phyloP scores from a whole-genome alignment of 2,797 vertebrate genomes.

The Thaleichthys pacificus region DNA sequence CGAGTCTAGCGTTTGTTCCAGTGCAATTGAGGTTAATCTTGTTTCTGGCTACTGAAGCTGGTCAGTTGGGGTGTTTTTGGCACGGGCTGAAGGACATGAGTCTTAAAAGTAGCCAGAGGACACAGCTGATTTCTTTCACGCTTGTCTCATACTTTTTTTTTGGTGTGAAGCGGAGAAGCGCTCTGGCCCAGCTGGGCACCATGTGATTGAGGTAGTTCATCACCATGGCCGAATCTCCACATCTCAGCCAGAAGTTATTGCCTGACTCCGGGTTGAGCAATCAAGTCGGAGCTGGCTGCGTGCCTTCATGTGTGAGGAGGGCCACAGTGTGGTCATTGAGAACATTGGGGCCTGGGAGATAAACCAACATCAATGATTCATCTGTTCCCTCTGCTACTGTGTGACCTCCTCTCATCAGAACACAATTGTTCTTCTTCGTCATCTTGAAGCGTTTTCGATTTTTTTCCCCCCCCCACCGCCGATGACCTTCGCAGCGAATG shows the following conservation, averaged over 20 bases:
- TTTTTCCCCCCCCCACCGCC: too few relatives aligned
- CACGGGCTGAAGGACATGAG: constrained; percentile 24
- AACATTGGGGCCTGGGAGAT: constrained; percentile 24
- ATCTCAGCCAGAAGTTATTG: constrained; percentile 44
- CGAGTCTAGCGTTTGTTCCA: constrained; percentile 31
- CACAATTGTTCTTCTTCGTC: constrained; percentile 21
- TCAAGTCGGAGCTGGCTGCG: constrained; percentile 21
- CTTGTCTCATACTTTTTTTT: constrained; percentile 33
- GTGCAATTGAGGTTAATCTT: constrained; percentile 45
- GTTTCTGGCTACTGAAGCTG: constrained; percentile 34
- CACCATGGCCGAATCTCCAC: constrained; percentile 39
- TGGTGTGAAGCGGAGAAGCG: constrained; percentile 31
- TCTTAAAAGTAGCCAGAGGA: constrained; percentile 30
- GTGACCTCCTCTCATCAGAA: constrained; percentile 7
- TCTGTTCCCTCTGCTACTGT: constrained; percentile 17
- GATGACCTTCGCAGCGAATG: constrained; percentile 6
- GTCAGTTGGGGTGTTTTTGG: constrained; percentile 39
- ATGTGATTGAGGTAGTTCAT: constrained; percentile 44
- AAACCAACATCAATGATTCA: constrained; percentile 17
- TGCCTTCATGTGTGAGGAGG: constrained; percentile 24
- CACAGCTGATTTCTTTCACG: neutral
- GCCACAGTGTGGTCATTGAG: constrained; percentile 30
- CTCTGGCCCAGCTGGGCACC: constrained; percentile 32
- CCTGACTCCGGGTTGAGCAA: constrained; percentile 44
- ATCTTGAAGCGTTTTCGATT: constrained; percentile 23